These are phyloP conservation scores for Aethes cnicana DNA, from an alignment of 2,888 invertebrate genomes.

Conservation along the genomic window DNA sequence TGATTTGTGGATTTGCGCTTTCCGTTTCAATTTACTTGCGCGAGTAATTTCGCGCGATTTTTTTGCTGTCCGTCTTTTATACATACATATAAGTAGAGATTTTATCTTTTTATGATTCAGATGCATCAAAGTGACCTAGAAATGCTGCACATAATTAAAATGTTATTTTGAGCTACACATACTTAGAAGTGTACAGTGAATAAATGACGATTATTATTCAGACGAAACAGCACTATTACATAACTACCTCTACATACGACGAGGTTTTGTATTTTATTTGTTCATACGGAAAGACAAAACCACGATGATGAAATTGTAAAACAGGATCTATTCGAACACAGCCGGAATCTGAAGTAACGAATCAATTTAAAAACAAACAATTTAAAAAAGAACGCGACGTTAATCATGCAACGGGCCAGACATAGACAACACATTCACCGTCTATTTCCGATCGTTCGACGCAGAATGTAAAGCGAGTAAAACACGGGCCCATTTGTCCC, in stretches of 20 bases:
- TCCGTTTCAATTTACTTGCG: constrained; percentile 48
- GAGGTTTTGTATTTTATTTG: neutral
- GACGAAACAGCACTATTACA: too few species aligned
- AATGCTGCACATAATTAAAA: too few species aligned
- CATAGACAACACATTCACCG: constrained; percentile 31
- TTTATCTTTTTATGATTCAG: constrained; percentile 8
- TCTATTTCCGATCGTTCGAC: constrained; percentile 40
- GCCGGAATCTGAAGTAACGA: too few species aligned
- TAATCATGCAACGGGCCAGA: constrained; percentile 24
- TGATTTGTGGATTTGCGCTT: constrained; percentile 48
- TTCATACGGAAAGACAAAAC: too few species aligned
- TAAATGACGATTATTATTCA: too few species aligned
- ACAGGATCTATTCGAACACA: too few species aligned
- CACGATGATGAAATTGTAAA: too few species aligned
- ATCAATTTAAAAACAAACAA: neutral
- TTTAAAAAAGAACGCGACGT: constrained; percentile 8
- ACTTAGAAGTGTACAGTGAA: too few species aligned
- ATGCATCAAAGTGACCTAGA: neutral
- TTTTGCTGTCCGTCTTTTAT: constrained; percentile 1
- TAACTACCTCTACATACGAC: too few species aligned
- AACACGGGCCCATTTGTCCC: constrained; percentile 66
- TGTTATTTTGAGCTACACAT: too few species aligned
- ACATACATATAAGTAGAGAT: too few species aligned
- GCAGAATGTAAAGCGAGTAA: constrained; percentile 64
- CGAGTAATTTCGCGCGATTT: constrained; percentile 30